These are phyloP conservation scores for Limenitis camilla DNA, from an alignment of 2,888 invertebrate genomes.

Conservation along the genomic window DNA sequence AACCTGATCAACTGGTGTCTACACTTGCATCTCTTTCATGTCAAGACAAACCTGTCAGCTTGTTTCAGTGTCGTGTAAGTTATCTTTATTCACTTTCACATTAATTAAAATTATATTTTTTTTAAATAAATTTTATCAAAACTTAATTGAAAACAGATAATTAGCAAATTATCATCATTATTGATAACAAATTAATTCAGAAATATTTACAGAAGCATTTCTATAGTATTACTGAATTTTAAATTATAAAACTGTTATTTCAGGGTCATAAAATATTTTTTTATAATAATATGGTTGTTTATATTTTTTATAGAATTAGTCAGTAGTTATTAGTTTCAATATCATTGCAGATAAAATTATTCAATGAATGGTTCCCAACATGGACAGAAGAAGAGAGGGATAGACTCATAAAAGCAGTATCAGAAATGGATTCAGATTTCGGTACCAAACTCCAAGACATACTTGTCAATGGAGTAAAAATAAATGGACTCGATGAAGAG, in stretches of 20 bases:
- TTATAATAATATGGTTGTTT: too few relatives aligned
- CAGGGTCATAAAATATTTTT: too few relatives aligned
- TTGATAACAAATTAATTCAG: too few relatives aligned
- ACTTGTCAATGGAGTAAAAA: constrained; percentile 43
- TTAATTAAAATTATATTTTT: background rate
- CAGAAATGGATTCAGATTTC: constrained; percentile 82
- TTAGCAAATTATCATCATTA: too few relatives aligned
- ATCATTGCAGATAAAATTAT: constrained; percentile 80
- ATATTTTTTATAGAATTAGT: background rate
- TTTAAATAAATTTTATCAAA: background rate
- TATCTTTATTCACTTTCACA: background rate
- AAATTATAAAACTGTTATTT: too few relatives aligned
- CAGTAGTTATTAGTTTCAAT: background rate
- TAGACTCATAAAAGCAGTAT: constrained; percentile 79
- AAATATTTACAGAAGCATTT: too few relatives aligned
- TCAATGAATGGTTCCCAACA: constrained; percentile 87
- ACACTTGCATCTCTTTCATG: constrained; percentile 79
- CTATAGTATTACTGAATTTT: too few relatives aligned
- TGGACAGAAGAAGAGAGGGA: constrained; percentile 85
- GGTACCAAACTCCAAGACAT: constrained; percentile 79
- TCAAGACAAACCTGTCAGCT: constrained; percentile 84
- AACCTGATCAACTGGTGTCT: constrained; percentile 83
- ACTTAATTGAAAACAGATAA: too few relatives aligned
- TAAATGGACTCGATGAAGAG: constrained; percentile 51
- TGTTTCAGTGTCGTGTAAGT: constrained; percentile 87